phyloP scores from a whole-genome alignment of 2,113 vertebrate genomes.

The Leucopsar rothschildi region DNA sequence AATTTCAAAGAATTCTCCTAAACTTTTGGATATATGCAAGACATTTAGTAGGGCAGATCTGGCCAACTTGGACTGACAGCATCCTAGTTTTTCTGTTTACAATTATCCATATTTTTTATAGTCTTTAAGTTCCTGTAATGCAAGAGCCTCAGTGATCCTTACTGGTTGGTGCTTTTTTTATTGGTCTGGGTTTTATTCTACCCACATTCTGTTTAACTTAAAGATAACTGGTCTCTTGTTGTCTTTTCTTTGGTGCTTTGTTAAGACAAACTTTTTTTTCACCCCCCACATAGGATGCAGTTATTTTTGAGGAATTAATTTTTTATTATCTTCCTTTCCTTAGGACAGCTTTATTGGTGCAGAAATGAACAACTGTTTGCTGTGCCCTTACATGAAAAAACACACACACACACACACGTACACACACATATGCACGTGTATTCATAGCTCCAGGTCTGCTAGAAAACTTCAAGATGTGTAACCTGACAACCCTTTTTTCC shows the following conservation, averaged over 20 bases:
- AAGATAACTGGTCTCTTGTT: constrained; percentile 45
- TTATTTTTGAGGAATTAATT: constrained; percentile 3
- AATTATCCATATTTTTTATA: background rate
- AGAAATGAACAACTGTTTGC: constrained; percentile 8
- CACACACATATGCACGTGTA: background rate
- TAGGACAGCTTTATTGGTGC: constrained; percentile 15
- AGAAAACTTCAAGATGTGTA: constrained; percentile 3
- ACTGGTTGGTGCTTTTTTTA: constrained; percentile 52
- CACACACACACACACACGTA: background rate
- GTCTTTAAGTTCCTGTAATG: background rate
- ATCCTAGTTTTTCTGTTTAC: constrained; percentile 44
- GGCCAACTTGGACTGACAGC: constrained; percentile 12
- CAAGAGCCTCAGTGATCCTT: constrained; percentile 27
- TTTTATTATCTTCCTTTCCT: background rate
- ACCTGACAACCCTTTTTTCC: constrained; percentile 42
- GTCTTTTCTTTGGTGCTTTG: constrained; percentile 60
- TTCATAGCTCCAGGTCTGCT: constrained; percentile 5
- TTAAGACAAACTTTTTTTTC: background rate
- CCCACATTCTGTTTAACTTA: constrained; percentile 18
- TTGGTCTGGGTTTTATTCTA: background rate
- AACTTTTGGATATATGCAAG: background rate
- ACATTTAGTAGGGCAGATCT: background rate
- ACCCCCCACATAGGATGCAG: background rate
- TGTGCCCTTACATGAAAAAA: background rate
- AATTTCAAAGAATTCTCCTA: background rate